A percentile compares a stretch with the other conserved stretches of the same genome.
Evolutionary conservation across 1,140 invertebrate genomes (phyloP).

Genomic region (Atta texana): DNA sequence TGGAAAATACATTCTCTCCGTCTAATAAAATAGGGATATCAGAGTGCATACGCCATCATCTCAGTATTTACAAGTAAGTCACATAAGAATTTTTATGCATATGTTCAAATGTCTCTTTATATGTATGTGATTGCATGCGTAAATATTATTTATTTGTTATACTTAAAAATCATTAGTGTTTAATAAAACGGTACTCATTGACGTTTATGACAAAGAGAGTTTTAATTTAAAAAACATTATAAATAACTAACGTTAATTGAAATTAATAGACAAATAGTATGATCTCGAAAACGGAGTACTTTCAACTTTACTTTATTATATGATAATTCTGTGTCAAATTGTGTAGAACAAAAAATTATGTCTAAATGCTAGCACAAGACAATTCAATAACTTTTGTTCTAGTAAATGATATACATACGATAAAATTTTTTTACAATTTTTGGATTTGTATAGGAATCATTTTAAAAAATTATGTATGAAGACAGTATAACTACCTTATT

Average conservation of each 20-base stretch:
- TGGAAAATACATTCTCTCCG: not conserved
- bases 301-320: not conserved
- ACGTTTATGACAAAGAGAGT: not conserved
- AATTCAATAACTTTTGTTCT: not conserved
- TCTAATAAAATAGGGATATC: not conserved
- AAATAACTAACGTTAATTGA: not conserved
- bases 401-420: not conserved
- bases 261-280: not conserved
- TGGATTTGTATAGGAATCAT: not conserved
- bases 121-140: not conserved
- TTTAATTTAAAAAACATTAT: not conserved
- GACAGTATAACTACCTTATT: not conserved
- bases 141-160: not conserved
- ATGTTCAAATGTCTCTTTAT: not conserved
- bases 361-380: not conserved
- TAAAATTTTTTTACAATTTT: not conserved
- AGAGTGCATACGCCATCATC: constrained; percentile 1
- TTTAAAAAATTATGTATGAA: not conserved
- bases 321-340: not conserved
- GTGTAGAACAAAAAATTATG: not conserved
- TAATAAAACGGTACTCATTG: not conserved
- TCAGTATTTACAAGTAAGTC: constrained; percentile 40
- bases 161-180: not conserved
- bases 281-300: not conserved
- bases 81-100: constrained; percentile 31